Evolutionary conservation across 2,797 vertebrate species (phyloP), one percentile per base, ranked within the genome.

Genomic region (Hippoglossus hippoglossus): DNA sequence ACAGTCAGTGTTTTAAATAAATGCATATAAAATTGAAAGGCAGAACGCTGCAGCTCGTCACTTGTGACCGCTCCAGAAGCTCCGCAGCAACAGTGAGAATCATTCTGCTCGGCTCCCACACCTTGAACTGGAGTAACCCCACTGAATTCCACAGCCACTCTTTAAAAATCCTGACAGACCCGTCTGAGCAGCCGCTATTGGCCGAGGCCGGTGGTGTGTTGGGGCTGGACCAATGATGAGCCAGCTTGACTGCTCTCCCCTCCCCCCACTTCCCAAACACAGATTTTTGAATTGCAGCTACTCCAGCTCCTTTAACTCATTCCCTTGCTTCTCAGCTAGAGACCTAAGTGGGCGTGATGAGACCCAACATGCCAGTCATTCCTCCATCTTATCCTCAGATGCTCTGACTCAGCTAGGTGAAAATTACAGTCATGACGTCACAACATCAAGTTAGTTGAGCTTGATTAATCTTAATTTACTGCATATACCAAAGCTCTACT

Each of bases 121-220:
- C 62, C 51, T 46, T 94, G 93, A 94, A 92, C 94, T 86, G 1
- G 0, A 87, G 85, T 95, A 92, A 95, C 94, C 94, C 71, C 4
- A 9, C 47, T 12, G 3, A 59, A 89, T 87, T 89, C 86, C 84
- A 87, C 84, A 77, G 55, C n/a, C 77, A 63, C 44, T 41, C 77
- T 73, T 82, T 66, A 73, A 82, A 84, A 75, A 50, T 46, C 65
- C 63, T 71, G 51, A 16, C 15, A 16, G 16, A 49, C 52, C 50
- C 51, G 46, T 21, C 0, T 3, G 16, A 55, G 19, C n/a, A 3
- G 41, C 11, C 39, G 22, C 61, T 34, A 94, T 95, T 95, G 94
- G 94, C 73, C 54, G 8, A 70, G 4, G 0, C 10, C 0, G 65
- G 89, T 95, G 94, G 94, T 94, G 93, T 95, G 94, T 94, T 95